Percentiles rank a stretch among this genome's conserved stretches.
Conservation (phyloP, 2,797 vertebrate species). For the Apogon talboti region DNA sequence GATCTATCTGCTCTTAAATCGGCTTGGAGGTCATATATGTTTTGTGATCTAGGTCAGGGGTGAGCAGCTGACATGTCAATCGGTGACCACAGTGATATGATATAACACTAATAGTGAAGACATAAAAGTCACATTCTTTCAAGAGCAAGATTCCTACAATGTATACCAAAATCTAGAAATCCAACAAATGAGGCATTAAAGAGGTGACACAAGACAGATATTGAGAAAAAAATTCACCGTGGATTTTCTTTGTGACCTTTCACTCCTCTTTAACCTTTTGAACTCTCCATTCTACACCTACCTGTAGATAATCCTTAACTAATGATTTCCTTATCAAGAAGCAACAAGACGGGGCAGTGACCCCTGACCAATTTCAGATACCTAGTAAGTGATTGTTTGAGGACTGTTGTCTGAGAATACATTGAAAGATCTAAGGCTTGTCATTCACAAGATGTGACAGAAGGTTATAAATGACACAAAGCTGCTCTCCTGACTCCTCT, state of each 20-base stretch:
- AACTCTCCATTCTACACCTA: constrained; percentile 63
- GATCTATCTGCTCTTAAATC: constrained; percentile 75
- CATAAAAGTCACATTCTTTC: constrained; percentile 6
- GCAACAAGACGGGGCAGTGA: constrained; percentile 63
- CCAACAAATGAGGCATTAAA: constrained; percentile 10
- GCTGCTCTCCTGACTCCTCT: constrained; percentile 9
- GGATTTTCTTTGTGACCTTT: constrained; percentile 58
- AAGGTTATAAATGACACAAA: constrained; percentile 1
- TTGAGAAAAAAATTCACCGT: constrained; percentile 18
- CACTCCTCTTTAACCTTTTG: constrained; percentile 69
- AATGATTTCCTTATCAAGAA: constrained; percentile 72
- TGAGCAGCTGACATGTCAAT: constrained; percentile 73
- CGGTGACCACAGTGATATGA: constrained; percentile 24
- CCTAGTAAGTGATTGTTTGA: constrained; percentile 70
- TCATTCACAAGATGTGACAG: constrained; percentile 42
- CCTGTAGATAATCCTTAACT: constrained; percentile 71
- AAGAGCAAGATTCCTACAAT: constrained; percentile 1
- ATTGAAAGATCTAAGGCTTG: constrained; percentile 41
- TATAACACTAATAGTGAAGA: constrained; percentile 24
- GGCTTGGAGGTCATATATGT: constrained; percentile 63
- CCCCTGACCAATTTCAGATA: constrained; percentile 65
- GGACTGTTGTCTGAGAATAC: constrained; percentile 67
- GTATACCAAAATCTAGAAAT: neutral
- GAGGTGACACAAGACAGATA: constrained; percentile 4
- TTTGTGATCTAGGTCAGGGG: constrained; percentile 70